Evolutionary conservation across 1,140 invertebrate species (phyloP), one percentile per base, ranked within the genome.

Genomic region (Lerema accius): DNA sequence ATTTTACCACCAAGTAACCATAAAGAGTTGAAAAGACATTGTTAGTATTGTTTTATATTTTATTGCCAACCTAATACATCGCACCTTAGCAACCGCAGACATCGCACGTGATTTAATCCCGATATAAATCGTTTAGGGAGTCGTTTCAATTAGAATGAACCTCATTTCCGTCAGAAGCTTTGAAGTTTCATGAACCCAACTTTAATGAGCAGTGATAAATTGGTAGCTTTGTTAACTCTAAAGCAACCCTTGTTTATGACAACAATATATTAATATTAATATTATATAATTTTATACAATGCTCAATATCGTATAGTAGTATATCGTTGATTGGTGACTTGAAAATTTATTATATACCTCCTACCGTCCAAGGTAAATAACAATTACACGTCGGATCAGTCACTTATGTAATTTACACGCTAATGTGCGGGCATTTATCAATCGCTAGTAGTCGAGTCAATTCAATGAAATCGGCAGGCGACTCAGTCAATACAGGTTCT

Each of bases 361-460:
- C 14, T 13, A 1, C 26, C 6, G n/a, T 50, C 14, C 15, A 58
- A 48, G 51, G 32, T 32, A 66, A 63, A 66, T 56, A 32, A 49
- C 65, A 62, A 64, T 63, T 60, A 23, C 39, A 56, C 35, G 26
- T 37, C 55, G 35, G 58, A 58, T 39, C 19, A 32, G 6, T 43
- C 39, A 67, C 45, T 65, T 71, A 74, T 69, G 55, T 17, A 67
- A 73, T 73, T 77, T 73, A 71, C 70, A 73, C 42, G 68, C 63
- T 69, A 73, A 76, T 73, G 39, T 39, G 28, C 17, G 9, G 9
- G 23, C 40, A 53, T 71, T 72, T 70, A 72, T 72, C 50, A 37
- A 71, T 73, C 68, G 70, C 70, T 68, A 66, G n/a, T n/a, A n/a
- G n/a, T n/a, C 58, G 68, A 55, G 63, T 73, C 19, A 74, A 80